These are phyloP conservation scores for Lasioglossum leucozonium DNA, from an alignment of 2,888 invertebrate species.

Conservation along the genomic window DNA sequence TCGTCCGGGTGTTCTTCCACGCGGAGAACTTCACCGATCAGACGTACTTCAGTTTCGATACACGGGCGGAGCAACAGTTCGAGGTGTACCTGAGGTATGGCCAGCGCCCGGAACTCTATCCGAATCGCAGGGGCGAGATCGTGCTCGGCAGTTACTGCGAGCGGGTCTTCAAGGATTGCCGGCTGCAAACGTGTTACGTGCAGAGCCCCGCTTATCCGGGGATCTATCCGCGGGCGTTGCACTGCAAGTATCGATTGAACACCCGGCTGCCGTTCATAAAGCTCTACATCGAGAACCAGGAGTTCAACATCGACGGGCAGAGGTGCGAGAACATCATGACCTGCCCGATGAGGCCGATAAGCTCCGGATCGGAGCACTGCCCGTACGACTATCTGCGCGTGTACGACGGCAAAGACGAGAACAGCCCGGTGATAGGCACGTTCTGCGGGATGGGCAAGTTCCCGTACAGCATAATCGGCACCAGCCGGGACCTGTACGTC, in stretches of 20 bases:
- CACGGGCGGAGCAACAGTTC: slow-evolving; percentile 95
- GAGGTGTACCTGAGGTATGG: slow-evolving; percentile 96
- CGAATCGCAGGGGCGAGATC: slow-evolving; percentile 94
- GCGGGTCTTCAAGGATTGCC: slow-evolving; percentile 93
- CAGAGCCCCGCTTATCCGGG: slow-evolving; percentile 97
- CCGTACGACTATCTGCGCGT: slow-evolving; percentile 95
- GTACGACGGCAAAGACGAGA: slow-evolving; percentile 95
- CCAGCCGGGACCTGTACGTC: slow-evolving; percentile 94
- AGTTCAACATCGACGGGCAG: slow-evolving; percentile 97
- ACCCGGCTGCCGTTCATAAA: slow-evolving; percentile 95
- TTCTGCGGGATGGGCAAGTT: slow-evolving; percentile 97
- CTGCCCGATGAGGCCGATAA: slow-evolving; percentile 96
- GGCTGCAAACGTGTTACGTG: slow-evolving; percentile 96
- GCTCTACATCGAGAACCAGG: slow-evolving; percentile 96
- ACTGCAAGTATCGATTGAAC: slow-evolving; percentile 96
- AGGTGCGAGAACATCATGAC: slow-evolving; percentile 98
- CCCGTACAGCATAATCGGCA: slow-evolving; percentile 96
- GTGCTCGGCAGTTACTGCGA: slow-evolving; percentile 96
- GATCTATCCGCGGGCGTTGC: slow-evolving; percentile 95
- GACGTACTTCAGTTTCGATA: slow-evolving; percentile 94
- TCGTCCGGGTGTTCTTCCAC: slow-evolving; percentile 95
- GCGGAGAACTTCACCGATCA: slow-evolving; percentile 97
- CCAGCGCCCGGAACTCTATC: slow-evolving; percentile 97
- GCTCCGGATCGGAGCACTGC: slow-evolving; percentile 94
- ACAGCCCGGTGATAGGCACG: slow-evolving; percentile 94